Conservation (phyloP, 2,888 invertebrate species). For the Drosophila quasianomalipes region DNA sequence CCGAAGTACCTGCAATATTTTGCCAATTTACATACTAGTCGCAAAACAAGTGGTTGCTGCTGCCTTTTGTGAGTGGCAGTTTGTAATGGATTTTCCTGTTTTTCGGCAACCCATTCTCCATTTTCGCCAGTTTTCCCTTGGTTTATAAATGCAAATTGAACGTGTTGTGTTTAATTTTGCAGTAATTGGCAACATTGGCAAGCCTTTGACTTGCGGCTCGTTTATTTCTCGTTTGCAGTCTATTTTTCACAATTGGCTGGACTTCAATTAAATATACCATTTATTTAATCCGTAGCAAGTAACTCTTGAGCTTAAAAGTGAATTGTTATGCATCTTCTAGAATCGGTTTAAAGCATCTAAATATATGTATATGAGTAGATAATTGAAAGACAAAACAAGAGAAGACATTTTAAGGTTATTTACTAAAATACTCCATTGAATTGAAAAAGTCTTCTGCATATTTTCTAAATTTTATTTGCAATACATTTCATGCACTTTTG, state of each 20-base stretch:
- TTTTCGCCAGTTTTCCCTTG: background rate
- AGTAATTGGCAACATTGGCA: conserved; percentile 16
- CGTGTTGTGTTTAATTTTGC: conserved; percentile 11
- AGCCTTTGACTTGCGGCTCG: background rate
- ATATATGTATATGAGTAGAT: background rate
- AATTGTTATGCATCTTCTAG: no score
- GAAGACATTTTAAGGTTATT: background rate
- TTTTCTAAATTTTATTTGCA: conserved; percentile 32
- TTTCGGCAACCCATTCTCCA: background rate
- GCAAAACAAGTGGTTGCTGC: background rate
- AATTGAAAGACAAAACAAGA: background rate
- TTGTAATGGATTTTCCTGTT: conserved; percentile 50
- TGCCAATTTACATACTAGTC: conserved; percentile 49
- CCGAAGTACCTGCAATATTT: conserved; percentile 42
- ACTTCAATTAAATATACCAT: background rate
- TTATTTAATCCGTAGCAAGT: background rate
- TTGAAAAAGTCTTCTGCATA: background rate
- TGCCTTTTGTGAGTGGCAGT: conserved; percentile 38
- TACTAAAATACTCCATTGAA: background rate
- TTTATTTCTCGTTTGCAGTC: background rate
- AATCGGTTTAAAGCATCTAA: background rate
- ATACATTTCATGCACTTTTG: conserved; percentile 25
- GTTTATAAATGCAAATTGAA: conserved; percentile 20
- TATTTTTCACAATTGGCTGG: background rate
- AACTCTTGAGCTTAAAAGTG: background rate